Conservation (phyloP, 2,113 vertebrate genomes). For the Bettongia penicillata region DNA sequence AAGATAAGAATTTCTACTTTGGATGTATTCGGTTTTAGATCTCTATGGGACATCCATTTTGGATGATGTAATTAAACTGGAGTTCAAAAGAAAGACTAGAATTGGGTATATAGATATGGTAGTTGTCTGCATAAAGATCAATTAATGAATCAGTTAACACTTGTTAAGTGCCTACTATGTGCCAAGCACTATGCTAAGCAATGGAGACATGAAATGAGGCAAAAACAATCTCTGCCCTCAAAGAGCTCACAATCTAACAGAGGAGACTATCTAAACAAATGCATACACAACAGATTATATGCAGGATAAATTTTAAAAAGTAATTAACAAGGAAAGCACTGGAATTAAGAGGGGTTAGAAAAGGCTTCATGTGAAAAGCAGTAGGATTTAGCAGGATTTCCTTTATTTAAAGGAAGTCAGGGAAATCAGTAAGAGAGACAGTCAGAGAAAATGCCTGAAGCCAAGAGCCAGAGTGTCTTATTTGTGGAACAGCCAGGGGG, state of each 20-base stretch:
- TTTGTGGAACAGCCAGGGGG: neutral
- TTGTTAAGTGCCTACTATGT: neutral
- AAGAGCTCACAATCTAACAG: neutral
- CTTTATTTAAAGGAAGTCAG: neutral
- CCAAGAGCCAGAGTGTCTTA: neutral
- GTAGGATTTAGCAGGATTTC: neutral
- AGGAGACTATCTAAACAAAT: neutral
- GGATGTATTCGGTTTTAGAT: no score
- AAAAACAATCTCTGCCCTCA: neutral
- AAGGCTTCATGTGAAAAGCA: neutral
- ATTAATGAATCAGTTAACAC: neutral
- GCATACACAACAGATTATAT: neutral
- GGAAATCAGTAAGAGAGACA: neutral
- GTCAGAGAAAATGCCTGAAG: neutral
- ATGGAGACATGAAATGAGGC: neutral
- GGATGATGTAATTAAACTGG: neutral
- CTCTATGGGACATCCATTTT: neutral
- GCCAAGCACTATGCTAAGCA: neutral
- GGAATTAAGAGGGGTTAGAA: neutral
- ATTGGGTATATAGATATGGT: neutral
- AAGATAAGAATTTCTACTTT: no score
- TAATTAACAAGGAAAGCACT: neutral
- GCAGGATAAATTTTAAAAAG: neutral
- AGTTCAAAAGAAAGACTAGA: neutral
- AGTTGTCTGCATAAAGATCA: neutral